Base-by-base conservation (phyloP, 2,888 invertebrate genomes). In the Phania funesta region DNA sequence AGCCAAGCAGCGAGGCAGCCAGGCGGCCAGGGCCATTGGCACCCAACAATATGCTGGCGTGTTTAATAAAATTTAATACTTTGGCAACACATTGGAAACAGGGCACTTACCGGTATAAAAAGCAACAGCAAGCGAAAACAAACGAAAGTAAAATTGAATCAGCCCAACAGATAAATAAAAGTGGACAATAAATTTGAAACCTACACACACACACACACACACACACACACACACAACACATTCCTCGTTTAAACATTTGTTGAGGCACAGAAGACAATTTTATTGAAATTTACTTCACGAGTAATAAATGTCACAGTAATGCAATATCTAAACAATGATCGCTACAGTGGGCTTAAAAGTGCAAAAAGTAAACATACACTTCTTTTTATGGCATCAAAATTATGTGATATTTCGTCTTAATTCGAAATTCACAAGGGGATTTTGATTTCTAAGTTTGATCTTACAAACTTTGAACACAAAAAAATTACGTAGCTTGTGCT, bases 11-110 rank as follows among this genome's bases (percentile, higher is more conserved):
- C 16, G 58, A 35, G 50, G 58, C 46, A 18, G 24, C 22, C 38
- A 44, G 29, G 41, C 46, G 35, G 32, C 70, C 50, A 62, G 58
- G 78, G 82, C 82, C 78, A 65, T 70, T 82, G 82, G 82, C 82
- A 70, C 46, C 74, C 77, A 82, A 65, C 78, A 74, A 78, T 78
- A 74, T 78, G 78, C 74, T 77, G 65, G 60, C 41, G 65, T 65
- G 26, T 74, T 82, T 82, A 82, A 82, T 78, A 74, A 78, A 78
- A 82, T 82, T 74, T 82, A 82, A 82, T 82, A 82, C 82, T 78
- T 74, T 78, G 78, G 68, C 78, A 82, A 62, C 82, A 78, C 68
- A 82, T 74, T 82, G 78, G 44, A 67, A 68, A 74, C 68, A 46
- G 67, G 35, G 32, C 82, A 78, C 68, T 82, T 68, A 60, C 68